Percentiles rank a stretch among this genome's conserved stretches.
These are phyloP conservation scores for Drosophila barbarae DNA, from an alignment of 2,888 invertebrate genomes.

Conservation along the genomic window DNA sequence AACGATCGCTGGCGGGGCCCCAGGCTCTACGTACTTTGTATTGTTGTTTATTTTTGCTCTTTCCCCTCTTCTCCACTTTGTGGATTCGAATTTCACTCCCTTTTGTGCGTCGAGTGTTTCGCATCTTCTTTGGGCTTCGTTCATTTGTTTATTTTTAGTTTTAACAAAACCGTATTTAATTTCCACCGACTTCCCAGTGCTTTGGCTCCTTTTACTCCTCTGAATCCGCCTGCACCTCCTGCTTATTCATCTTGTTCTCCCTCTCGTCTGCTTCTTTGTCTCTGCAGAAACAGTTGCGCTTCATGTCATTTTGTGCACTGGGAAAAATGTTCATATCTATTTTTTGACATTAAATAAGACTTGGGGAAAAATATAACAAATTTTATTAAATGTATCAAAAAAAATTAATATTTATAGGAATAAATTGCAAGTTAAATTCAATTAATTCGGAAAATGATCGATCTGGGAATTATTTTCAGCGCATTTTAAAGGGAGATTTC, in stretches of 20 bases:
- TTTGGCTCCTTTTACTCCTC: constrained; percentile 10
- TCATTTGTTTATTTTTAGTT: constrained; percentile 63
- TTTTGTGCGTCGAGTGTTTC: constrained; percentile 45
- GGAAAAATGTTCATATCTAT: neutral
- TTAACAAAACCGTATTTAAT: constrained; percentile 64
- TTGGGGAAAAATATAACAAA: neutral
- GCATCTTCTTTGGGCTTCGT: constrained; percentile 24
- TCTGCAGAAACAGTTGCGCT: constrained; percentile 54
- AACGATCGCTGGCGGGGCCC: constrained; percentile 9
- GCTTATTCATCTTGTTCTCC: constrained; percentile 12
- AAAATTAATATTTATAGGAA: too few relatives aligned
- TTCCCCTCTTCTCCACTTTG: constrained; percentile 3
- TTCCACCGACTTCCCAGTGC: constrained; percentile 50
- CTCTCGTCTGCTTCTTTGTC: constrained; percentile 43
- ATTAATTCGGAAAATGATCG: neutral
- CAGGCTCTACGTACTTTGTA: constrained; percentile 1
- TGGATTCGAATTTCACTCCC: constrained; percentile 10
- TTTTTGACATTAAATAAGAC: neutral
- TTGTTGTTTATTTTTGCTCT: constrained; percentile 29
- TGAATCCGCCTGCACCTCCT: constrained; percentile 7
- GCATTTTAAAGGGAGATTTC: neutral
- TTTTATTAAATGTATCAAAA: too few relatives aligned
- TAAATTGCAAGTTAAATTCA: too few relatives aligned
- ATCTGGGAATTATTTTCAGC: neutral
- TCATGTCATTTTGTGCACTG: constrained; percentile 30